phyloP scores from a whole-genome alignment of 2,797 vertebrate species.

The Kryptolebias ocellatus region DNA sequence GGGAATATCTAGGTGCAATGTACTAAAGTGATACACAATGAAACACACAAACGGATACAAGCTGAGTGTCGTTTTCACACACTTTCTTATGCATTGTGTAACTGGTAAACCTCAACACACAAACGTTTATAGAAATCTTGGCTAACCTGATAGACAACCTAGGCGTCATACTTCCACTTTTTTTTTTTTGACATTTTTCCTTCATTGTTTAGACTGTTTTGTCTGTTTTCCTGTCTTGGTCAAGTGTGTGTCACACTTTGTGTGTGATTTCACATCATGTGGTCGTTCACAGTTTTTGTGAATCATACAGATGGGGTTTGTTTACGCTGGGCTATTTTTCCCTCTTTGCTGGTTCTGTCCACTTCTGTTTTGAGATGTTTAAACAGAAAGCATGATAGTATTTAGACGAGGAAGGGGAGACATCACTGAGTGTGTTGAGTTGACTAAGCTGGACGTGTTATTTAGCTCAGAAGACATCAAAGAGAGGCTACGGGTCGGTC shows the following conservation, averaged over 20 bases:
- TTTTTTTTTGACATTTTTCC: constrained; percentile 24
- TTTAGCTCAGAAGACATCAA: constrained; percentile 5
- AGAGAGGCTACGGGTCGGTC: constrained; percentile 9
- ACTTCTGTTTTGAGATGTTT: constrained; percentile 42
- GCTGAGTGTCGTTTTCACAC: constrained; percentile 10
- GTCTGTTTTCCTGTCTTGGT: constrained; percentile 17
- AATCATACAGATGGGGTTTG: not conserved
- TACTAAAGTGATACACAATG: constrained; percentile 10
- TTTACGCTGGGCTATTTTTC: constrained; percentile 3
- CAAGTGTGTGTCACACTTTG: constrained; percentile 12
- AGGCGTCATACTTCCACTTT: constrained; percentile 13
- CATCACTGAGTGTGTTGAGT: constrained; percentile 8
- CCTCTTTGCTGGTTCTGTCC: constrained; percentile 6
- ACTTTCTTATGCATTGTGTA: constrained; percentile 40
- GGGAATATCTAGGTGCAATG: constrained; percentile 46
- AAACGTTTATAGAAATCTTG: not conserved
- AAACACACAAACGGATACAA: constrained; percentile 6
- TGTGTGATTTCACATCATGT: constrained; percentile 4
- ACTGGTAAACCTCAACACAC: constrained; percentile 21
- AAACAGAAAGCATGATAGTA: constrained; percentile 27
- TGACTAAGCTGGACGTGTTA: constrained; percentile 25
- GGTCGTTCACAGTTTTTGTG: constrained; percentile 1
- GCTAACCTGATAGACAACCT: constrained; percentile 6
- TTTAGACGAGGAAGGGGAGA: constrained; percentile 31
- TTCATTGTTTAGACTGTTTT: constrained; percentile 20